Evolutionary conservation across 2,888 invertebrate species (phyloP), one percentile per base, ranked within the genome.

Genomic region (Conchocele bisecta): DNA sequence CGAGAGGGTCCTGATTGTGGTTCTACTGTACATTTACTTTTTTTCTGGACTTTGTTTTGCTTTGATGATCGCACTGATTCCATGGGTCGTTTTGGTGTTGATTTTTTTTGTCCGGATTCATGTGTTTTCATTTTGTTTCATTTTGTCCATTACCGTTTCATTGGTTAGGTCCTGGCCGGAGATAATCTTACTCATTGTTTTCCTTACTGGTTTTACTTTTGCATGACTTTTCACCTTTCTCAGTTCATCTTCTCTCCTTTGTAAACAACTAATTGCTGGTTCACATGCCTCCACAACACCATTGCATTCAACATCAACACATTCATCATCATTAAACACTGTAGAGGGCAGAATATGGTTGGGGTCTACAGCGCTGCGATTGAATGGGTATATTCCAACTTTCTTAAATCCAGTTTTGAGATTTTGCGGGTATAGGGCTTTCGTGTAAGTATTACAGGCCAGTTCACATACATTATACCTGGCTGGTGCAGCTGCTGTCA

Each of bases 371-470:
- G 64, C 64, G 22, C 20, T n/a, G n/a, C 24, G 20, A 37, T 64
- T 31, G 11, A 58, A 28, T 17, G 54, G 57, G 35, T 31, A 66
- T 13, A 66, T 66, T 37, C 66, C 66, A 0, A 42, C 46, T 13
- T n/a, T 31, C 13, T 54, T 28, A 29, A 75, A 50, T 3, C 57
- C 54, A 22, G 54, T 42, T 26, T 53, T 50, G 2, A 65, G 15
- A 48, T 68, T 73, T 37, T 64, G 60, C n/a, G n/a, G n/a, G n/a
- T n/a, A n/a, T n/a, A n/a, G n/a, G n/a, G n/a, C n/a, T n/a, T n/a
- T n/a, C n/a, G n/a, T n/a, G n/a, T n/a, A n/a, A n/a, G n/a, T n/a
- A n/a, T n/a, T n/a, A n/a, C n/a, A n/a, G n/a, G n/a, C n/a, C n/a
- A n/a, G n/a, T n/a, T n/a, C n/a, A n/a, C n/a, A n/a, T n/a, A n/a